Percentiles rank a stretch among this genome's conserved stretches.
Conservation (phyloP, 2,797 vertebrate species). For the Nasua narica region DNA sequence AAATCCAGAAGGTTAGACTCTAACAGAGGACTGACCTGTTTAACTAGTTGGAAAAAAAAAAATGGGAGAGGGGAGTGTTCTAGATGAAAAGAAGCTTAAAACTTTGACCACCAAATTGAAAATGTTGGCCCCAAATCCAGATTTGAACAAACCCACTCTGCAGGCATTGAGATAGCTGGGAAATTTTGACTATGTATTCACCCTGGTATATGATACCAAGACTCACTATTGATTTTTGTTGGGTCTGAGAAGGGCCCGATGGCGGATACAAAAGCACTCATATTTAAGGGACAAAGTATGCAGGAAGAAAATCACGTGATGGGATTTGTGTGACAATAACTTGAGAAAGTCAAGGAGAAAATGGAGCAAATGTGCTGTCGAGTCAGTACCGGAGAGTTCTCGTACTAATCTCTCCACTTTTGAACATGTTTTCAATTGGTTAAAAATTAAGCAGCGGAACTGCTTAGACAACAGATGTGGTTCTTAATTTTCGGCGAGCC, state of each 20-base stretch:
- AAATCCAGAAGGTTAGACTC: not conserved
- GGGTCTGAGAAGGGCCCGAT: not conserved
- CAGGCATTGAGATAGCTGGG: not conserved
- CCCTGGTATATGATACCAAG: not conserved
- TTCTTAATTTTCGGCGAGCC: not conserved
- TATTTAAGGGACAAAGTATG: not conserved
- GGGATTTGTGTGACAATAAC: not conserved
- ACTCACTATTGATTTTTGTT: not conserved
- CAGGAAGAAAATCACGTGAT: not conserved
- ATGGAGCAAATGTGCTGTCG: not conserved
- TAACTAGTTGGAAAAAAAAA: not conserved
- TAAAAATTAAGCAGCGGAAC: not conserved
- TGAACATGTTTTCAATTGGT: not conserved
- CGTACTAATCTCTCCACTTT: not conserved
- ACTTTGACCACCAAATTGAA: not conserved
- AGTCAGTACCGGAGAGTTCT: not conserved
- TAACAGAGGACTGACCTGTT: not conserved
- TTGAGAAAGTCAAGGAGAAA: not conserved
- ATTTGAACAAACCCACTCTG: not conserved
- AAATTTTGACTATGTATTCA: not conserved
- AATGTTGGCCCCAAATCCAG: not conserved
- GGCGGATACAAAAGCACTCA: not conserved
- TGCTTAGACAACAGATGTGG: not conserved
- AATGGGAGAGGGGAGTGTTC: not conserved
- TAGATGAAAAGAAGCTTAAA: not conserved